Evolutionary conservation across 2,888 invertebrate species (phyloP), one percentile per base, ranked within the genome.

Genomic region (Silvanus unidentatus): DNA sequence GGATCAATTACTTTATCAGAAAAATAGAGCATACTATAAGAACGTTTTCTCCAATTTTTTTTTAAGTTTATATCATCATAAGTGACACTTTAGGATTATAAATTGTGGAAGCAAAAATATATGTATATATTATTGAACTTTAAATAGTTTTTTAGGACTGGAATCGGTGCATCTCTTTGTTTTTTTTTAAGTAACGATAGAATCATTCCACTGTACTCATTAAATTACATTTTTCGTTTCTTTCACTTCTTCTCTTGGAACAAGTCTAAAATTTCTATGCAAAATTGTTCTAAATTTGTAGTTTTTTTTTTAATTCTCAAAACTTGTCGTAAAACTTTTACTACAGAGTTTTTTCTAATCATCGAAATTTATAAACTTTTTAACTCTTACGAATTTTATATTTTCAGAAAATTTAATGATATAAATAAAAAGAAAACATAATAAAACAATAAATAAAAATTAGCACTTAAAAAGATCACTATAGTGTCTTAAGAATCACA

Each of bases 401-500:
- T 22, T 22, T 8, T 22, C 8, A 22, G 8, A 5, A 22, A 22
- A 22, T 32, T 32, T 32, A 32, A 11, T 28, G 6, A 32, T 32
- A 32, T 37, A 48, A 52, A 48, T 48, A 47, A 52, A 50, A 51
- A 10, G 48, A 49, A 47, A 46, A 49, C 54, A 54, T 51, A 53
- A 53, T 53, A 57, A 50, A 58, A 55, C 50, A 57, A 52, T 47
- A 52, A 52, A 49, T 45, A 15, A 32, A 32, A 32, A 32, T 3
- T 32, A 32, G 22, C 22, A 22, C 22, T 32, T 32, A 32, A 32
- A 32, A 32, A 52, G 55, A n/a, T 57, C 57, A 55, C 57, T 57
- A 59, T 52, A 47, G 54, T 53, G 50, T 57, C 51, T 59, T 48
- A 51, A 44, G 22, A 50, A 59, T 59, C 59, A 59, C 59, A 58